These are phyloP conservation scores for Hydrotaea cyrtoneurina DNA, from an alignment of 2,888 invertebrate genomes.

Conservation along the genomic window DNA sequence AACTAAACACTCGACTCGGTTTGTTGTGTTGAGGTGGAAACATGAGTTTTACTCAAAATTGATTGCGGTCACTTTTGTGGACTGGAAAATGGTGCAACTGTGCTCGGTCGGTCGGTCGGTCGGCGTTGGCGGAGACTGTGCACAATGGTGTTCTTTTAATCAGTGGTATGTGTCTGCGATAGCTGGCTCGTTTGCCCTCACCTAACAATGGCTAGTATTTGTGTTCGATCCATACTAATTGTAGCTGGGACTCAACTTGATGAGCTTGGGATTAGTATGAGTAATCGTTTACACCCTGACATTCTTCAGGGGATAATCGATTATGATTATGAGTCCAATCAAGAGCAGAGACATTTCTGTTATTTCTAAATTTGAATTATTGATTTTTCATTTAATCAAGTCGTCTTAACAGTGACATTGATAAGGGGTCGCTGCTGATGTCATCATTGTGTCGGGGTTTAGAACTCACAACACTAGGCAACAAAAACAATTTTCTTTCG, in stretches of 20 bases:
- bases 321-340: background rate
- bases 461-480: too few relatives aligned
- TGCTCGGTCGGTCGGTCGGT: too few relatives aligned
- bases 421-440: too few relatives aligned
- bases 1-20: constrained; percentile 55
- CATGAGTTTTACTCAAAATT: constrained; percentile 68
- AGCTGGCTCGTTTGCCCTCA: background rate
- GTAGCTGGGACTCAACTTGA: background rate
- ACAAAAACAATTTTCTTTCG: too few relatives aligned
- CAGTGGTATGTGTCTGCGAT: background rate
- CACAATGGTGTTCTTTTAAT: background rate
- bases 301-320: constrained; percentile 48
- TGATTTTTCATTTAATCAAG: constrained; percentile 13
- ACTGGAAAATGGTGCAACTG: constrained; percentile 9
- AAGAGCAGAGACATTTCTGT: too few relatives aligned
- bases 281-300: constrained; percentile 45
- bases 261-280: background rate
- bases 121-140: too few relatives aligned
- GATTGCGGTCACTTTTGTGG: constrained; percentile 56
- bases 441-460: too few relatives aligned
- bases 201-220: constrained; percentile 43
- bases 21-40: constrained; percentile 66
- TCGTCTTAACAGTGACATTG: too few relatives aligned
- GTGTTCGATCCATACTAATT: background rate
- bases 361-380: background rate